Conservation (phyloP, 2,797 vertebrate genomes). For the Phylloscopus collybita region DNA sequence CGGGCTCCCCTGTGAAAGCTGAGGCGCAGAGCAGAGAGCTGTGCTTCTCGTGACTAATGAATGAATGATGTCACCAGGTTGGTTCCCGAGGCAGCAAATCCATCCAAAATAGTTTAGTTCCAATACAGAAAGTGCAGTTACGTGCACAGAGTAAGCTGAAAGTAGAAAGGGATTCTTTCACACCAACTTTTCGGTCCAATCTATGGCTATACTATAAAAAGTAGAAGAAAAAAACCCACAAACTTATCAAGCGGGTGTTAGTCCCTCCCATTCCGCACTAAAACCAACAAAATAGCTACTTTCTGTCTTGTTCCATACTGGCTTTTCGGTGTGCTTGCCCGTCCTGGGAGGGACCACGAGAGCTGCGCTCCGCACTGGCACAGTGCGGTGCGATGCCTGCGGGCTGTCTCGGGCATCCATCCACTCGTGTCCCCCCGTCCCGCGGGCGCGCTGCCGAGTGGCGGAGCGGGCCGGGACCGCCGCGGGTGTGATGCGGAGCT, state of each 20-base stretch:
- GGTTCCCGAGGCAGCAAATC: conserved; percentile 40
- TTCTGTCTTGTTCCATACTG: neutral
- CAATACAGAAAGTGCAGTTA: neutral
- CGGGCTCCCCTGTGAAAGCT: neutral
- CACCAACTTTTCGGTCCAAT: neutral
- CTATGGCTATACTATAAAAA: neutral
- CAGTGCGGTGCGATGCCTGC: neutral
- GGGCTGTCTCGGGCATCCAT: neutral
- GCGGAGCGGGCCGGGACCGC: neutral
- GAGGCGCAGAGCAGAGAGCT: neutral
- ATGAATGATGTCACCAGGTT: conserved; percentile 35
- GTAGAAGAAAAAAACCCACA: neutral
- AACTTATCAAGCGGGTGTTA: neutral
- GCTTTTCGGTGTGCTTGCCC: neutral
- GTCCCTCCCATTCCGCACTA: neutral
- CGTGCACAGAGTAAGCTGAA: neutral
- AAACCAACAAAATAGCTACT: neutral
- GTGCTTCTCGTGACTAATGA: neutral
- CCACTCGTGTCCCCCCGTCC: neutral
- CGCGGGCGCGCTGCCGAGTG: neutral
- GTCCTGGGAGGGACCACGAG: neutral
- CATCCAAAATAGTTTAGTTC: neutral
- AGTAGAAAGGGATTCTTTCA: neutral
- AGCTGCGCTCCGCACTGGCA: neutral
- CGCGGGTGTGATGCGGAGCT: neutral